A percentile compares a stretch with the other conserved stretches of the same genome.
Conservation (phyloP, 2,888 invertebrate genomes). For the Diaperis boleti region DNA sequence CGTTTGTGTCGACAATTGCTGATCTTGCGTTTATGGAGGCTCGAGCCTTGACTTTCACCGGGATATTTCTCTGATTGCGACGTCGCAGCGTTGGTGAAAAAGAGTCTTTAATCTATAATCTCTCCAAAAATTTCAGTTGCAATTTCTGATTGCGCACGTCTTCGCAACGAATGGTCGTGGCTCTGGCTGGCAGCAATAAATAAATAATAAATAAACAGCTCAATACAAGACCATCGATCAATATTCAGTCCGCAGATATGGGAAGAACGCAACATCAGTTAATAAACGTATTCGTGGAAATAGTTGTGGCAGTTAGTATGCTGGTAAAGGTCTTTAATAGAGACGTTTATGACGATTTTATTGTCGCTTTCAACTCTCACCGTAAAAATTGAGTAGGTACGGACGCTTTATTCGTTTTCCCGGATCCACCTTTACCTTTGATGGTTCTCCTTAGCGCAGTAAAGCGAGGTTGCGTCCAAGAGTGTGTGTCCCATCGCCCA, state of each 20-base stretch:
- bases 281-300: slow-evolving; percentile 49
- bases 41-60: no score
- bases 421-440: slow-evolving; percentile 12
- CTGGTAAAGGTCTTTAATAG: slow-evolving; percentile 49
- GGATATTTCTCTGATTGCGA: no score
- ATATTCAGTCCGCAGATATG: slow-evolving; percentile 41
- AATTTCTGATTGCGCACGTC: slow-evolving; percentile 24
- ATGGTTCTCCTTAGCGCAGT: slow-evolving; percentile 1
- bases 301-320: slow-evolving; percentile 50
- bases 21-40: no score
- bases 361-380: slow-evolving; percentile 43
- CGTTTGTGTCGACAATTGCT: no score
- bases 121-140: no score
- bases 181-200: slow-evolving; percentile 34
- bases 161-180: no score
- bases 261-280: slow-evolving; percentile 43
- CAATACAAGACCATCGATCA: slow-evolving; percentile 39
- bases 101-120: no score
- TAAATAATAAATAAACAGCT: slow-evolving; percentile 39
- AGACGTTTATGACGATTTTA: slow-evolving; percentile 55
- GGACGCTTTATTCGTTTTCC: slow-evolving; percentile 36
- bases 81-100: no score
- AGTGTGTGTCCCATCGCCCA: no score
- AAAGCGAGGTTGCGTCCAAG: background rate
- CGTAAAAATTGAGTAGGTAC: slow-evolving; percentile 37